These are phyloP conservation scores for mouse (Mus musculus) DNA, from an alignment of 2,113 vertebrate genomes.

Conservation along the genomic window GRCm39 chr11:30355501-30356000, in stretches of 20 bases:
- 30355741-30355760: not conserved
- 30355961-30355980: not conserved
- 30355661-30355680: slow-evolving; percentile 80
- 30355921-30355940: not conserved
- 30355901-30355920: not conserved
- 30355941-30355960: not conserved
- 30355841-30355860: slow-evolving; percentile 16
- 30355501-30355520: not conserved
- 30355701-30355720: slow-evolving; percentile 77
- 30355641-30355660: slow-evolving; percentile 75
- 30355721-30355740: not conserved
- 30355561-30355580: slow-evolving; percentile 73
- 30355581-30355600: slow-evolving; percentile 71
- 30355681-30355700: slow-evolving; percentile 80
- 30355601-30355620: slow-evolving; percentile 73
- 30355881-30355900: not conserved
- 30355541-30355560: slow-evolving; percentile 64
- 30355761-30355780: slow-evolving; percentile 35
- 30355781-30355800: slow-evolving; percentile 71
- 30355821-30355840: slow-evolving; percentile 6
- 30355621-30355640: slow-evolving; percentile 67
- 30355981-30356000: not conserved
- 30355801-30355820: slow-evolving; percentile 58
- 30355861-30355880: not conserved
- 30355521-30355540: slow-evolving; percentile 70